phyloP scores from a whole-genome alignment of 1,140 invertebrate genomes.

The Drosophila pruinosa region DNA sequence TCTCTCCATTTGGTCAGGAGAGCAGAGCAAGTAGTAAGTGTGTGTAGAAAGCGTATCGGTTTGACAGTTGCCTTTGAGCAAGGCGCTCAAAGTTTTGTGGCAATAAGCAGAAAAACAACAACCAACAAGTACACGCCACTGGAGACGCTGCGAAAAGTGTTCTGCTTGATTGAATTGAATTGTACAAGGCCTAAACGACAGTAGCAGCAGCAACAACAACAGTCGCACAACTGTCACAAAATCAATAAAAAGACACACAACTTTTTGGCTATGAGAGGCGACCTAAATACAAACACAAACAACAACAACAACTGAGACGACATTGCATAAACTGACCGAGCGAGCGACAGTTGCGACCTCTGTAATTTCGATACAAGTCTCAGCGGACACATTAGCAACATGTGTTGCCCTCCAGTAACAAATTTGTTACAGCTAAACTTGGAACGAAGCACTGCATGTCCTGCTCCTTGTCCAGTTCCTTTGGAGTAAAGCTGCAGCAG shows the following conservation, averaged over 20 bases:
- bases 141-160: slow-evolving; percentile 72
- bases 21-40: background rate
- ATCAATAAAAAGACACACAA: slow-evolving; percentile 34
- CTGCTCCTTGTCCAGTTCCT: background rate
- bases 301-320: slow-evolving; percentile 18
- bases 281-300: slow-evolving; percentile 14
- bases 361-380: slow-evolving; percentile 75
- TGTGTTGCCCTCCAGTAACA: slow-evolving; percentile 67
- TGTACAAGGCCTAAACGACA: slow-evolving; percentile 61
- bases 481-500: background rate
- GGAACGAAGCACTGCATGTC: slow-evolving; percentile 14
- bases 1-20: background rate
- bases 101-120: slow-evolving; percentile 33
- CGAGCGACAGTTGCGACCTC: slow-evolving; percentile 57
- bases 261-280: slow-evolving; percentile 39
- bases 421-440: slow-evolving; percentile 38
- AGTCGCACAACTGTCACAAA: no score
- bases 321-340: slow-evolving; percentile 38
- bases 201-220: slow-evolving; percentile 10
- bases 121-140: slow-evolving; percentile 76
- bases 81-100: slow-evolving; percentile 18
- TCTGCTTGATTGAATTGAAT: slow-evolving; percentile 77
- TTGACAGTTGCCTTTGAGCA: slow-evolving; percentile 33
- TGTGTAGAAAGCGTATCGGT: slow-evolving; percentile 26
- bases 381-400: slow-evolving; percentile 76